Conservation (phyloP, 1,140 invertebrate species). For the Episyrphus balteatus region DNA sequence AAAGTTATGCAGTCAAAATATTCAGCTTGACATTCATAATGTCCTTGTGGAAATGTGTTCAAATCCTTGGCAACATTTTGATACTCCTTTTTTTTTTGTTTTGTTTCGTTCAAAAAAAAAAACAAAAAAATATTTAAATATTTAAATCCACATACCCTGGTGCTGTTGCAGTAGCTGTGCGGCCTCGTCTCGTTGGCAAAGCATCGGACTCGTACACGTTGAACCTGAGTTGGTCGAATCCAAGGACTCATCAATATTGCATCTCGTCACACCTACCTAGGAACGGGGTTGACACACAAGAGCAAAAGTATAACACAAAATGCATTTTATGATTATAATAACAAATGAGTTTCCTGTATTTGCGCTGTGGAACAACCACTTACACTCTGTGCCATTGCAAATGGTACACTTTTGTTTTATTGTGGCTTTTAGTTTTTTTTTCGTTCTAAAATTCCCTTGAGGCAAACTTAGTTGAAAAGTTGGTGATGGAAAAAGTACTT, state of each 20-base stretch:
- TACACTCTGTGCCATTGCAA: not conserved
- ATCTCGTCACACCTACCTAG: slow-evolving; percentile 33
- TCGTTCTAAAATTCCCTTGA: too few relatives aligned
- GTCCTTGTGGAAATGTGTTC: too few relatives aligned
- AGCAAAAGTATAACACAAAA: not conserved
- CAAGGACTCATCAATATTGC: slow-evolving; percentile 34
- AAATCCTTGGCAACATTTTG: too few relatives aligned
- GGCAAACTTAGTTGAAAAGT: not conserved
- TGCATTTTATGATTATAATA: not conserved
- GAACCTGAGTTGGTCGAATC: slow-evolving; percentile 35
- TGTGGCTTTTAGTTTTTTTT: too few relatives aligned
- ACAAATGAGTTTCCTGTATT: not conserved
- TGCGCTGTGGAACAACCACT: not conserved
- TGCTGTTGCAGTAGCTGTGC: slow-evolving; percentile 27
- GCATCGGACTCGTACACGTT: slow-evolving; percentile 35
- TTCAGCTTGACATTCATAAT: too few relatives aligned
- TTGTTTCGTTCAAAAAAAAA: slow-evolving; percentile 3
- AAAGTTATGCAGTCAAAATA: too few relatives aligned
- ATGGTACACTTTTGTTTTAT: too few relatives aligned
- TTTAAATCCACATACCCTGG: slow-evolving; percentile 13
- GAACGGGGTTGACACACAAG: too few relatives aligned
- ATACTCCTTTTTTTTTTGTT: too few relatives aligned
- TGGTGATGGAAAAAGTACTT: slow-evolving; percentile 19
- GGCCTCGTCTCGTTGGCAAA: slow-evolving; percentile 33
- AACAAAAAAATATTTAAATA: not conserved